Evolutionary conservation across 2,113 vertebrate species (phyloP).

Genomic region (Cinclus cinclus): DNA sequence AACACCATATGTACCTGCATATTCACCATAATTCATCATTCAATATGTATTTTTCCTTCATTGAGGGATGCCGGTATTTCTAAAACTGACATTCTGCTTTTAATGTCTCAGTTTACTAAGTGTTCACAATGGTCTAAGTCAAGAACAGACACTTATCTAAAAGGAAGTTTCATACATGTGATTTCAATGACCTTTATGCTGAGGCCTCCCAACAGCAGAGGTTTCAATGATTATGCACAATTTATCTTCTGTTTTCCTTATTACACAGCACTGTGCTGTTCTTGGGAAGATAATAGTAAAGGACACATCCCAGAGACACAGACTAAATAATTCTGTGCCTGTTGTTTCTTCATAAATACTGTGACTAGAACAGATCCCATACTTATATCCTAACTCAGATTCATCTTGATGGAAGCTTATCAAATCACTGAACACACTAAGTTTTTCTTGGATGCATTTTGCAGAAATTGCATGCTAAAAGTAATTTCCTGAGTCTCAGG

Average conservation of each 20-base stretch:
- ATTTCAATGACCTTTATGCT: neutral
- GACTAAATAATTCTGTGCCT: neutral
- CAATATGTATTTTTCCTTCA: neutral
- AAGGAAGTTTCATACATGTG: neutral
- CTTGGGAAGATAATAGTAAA: neutral
- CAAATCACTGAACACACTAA: neutral
- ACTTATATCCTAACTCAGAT: neutral
- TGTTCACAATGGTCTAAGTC: neutral
- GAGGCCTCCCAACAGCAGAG: neutral
- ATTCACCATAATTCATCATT: neutral
- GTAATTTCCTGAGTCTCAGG: neutral
- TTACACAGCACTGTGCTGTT: fast-evolving
- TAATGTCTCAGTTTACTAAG: neutral
- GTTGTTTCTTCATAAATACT: neutral
- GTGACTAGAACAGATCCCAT: neutral
- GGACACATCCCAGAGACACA: neutral
- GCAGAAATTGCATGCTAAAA: neutral
- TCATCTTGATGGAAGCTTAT: neutral
- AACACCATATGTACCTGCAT: neutral
- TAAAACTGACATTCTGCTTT: neutral
- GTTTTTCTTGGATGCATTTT: neutral
- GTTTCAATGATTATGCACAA: neutral
- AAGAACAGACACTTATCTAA: neutral
- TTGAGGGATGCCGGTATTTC: neutral
- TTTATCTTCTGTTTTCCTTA: neutral